phyloP scores from a whole-genome alignment of 2,888 invertebrate species.

The Cabera pusaria region DNA sequence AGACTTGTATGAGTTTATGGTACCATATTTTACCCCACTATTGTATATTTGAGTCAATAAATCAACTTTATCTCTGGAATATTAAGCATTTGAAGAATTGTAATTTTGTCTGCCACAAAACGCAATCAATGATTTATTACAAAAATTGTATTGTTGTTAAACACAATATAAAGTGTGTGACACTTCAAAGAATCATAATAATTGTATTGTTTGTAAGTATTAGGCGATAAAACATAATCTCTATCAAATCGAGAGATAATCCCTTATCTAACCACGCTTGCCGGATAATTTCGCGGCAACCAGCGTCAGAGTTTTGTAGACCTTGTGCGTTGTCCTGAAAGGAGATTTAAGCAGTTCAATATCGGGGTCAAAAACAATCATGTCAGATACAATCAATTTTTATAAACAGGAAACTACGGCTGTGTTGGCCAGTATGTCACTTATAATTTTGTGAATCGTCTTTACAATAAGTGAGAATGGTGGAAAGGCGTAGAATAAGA shows the following conservation, averaged over 20 bases:
- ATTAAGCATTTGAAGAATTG: slow-evolving; percentile 6
- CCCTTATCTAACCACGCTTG: slow-evolving; percentile 9
- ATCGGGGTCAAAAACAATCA: not conserved
- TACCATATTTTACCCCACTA: slow-evolving; percentile 12
- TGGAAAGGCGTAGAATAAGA: slow-evolving; percentile 9
- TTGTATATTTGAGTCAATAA: slow-evolving; percentile 13
- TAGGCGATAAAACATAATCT: slow-evolving; percentile 23
- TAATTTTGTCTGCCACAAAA: slow-evolving; percentile 13
- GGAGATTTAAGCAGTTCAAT: not conserved
- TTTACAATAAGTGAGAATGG: slow-evolving; percentile 2
- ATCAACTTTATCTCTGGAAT: slow-evolving; percentile 2
- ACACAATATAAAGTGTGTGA: too few relatives aligned
- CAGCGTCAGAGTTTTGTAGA: slow-evolving; percentile 24
- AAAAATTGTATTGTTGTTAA: slow-evolving; percentile 18
- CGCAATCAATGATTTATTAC: slow-evolving; percentile 13
- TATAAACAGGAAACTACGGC: slow-evolving; percentile 9
- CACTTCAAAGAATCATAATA: too few relatives aligned
- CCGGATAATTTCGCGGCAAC: slow-evolving; percentile 26
- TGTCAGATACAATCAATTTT: not conserved
- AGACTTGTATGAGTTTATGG: slow-evolving; percentile 7
- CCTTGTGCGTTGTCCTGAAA: not conserved
- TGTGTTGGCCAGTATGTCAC: slow-evolving; percentile 4
- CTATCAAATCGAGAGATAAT: slow-evolving; percentile 8
- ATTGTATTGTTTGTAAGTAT: too few relatives aligned
- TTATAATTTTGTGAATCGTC: slow-evolving; percentile 1